Base-by-base conservation (phyloP, 2,888 invertebrate species). In the Mythimna vitellina region DNA sequence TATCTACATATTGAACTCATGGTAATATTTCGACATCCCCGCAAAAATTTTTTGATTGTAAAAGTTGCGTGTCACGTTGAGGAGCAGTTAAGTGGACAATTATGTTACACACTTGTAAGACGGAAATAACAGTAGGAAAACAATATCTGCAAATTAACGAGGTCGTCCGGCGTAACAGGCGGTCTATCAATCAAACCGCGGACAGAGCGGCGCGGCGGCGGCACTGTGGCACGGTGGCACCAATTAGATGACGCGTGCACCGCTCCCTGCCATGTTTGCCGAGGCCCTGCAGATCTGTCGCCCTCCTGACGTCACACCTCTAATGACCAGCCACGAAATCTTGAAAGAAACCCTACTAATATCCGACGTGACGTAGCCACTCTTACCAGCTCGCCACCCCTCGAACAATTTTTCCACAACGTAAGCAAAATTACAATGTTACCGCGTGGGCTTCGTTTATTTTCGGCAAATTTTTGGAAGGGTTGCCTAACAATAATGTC, bases 161-260 rank as follows among this genome's bases (percentile, higher is more conserved):
- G 92, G 92, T 91, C 92, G 84, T 92, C 92, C 92, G 89, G 90
- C 93, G 90, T 92, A 92, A 91, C 93, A 92, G 92, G 92, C 92
- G 92, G 93, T 92, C 93, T 91, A 95, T 95, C 94, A 95, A 95
- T 94, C 94, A 94, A 93, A 88, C 88, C 77, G 87, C 83, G 88
- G 64, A 61, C 70, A 56, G 84, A 85, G 82, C 76, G 75, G 77
- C 79, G 77, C 82, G 74, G 73, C 78, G 32, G 32, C 22, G 58
- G 58, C 58, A 20, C 78, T 76, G 76, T 72, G 80, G 76, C 84
- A 77, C 86, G 70, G 74, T 73, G 85, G 79, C 85, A 85, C 87
- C 83, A 87, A 86, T 87, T 86, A 81, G 67, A 91, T 94, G 94
- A 94, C 93, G 93, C 92, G 91, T 91, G 91, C 90, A 91, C 91